Conservation (phyloP, 2,797 vertebrate genomes). For the Sciurus vulgaris region DNA sequence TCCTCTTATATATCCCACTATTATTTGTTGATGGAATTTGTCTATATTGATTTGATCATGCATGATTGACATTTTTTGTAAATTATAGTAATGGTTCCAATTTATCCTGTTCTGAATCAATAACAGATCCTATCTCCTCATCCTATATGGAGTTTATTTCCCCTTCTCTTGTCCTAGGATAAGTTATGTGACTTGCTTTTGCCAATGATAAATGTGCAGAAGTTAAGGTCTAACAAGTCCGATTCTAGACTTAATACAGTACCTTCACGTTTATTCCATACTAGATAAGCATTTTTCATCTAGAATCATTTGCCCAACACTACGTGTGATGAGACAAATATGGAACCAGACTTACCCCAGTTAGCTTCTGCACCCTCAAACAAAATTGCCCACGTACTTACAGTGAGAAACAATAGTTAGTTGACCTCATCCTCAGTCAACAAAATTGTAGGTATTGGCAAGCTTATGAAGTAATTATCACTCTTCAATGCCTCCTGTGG, state of each 20-base stretch:
- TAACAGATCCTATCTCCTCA: not conserved
- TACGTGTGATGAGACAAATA: not conserved
- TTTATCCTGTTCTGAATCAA: not conserved
- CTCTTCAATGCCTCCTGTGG: not conserved
- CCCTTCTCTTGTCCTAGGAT: not conserved
- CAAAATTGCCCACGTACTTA: not conserved
- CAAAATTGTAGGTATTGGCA: not conserved
- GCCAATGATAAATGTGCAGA: not conserved
- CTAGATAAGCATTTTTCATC: not conserved
- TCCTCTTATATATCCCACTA: not conserved
- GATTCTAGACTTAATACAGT: not conserved
- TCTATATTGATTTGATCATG: not conserved
- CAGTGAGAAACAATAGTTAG: not conserved
- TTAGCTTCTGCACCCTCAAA: not conserved
- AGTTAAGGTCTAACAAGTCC: not conserved
- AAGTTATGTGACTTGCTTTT: not conserved
- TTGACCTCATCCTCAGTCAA: not conserved
- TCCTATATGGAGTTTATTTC: accelerated
- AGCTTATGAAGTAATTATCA: not conserved
- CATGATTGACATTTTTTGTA: not conserved
- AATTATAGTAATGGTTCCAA: not conserved
- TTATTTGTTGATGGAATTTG: not conserved
- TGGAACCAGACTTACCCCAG: not conserved
- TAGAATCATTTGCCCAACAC: not conserved
- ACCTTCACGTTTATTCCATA: not conserved